Conservation (phyloP, 2,888 invertebrate genomes). For the Oxycera nigricornis region DNA sequence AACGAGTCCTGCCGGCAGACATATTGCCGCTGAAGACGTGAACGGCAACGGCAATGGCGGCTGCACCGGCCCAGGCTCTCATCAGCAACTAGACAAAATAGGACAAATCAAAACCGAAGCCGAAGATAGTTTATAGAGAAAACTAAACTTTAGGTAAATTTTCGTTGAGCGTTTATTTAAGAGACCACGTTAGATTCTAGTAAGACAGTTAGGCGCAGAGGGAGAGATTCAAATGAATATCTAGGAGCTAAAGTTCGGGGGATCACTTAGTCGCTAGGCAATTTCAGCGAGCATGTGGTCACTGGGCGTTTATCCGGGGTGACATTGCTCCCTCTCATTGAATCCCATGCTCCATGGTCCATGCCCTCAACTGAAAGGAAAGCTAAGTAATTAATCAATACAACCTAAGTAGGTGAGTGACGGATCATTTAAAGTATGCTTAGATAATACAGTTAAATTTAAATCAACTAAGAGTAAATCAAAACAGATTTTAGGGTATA, state of each 20-base stretch:
- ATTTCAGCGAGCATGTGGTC: neutral
- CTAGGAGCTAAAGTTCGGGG: neutral
- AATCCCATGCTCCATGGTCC: slow-evolving; percentile 8
- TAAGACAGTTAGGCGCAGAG: neutral
- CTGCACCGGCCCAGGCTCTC: slow-evolving; percentile 48
- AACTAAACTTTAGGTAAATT: slow-evolving; percentile 51
- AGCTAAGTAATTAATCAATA: neutral
- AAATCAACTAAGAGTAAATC: slow-evolving; percentile 34
- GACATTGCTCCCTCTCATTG: neutral
- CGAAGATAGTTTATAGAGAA: slow-evolving; percentile 61
- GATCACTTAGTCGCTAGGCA: neutral
- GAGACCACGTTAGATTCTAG: slow-evolving; percentile 19
- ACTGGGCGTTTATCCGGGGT: neutral
- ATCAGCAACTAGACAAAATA: slow-evolving; percentile 56
- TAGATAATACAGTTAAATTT: slow-evolving; percentile 24
- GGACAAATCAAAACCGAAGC: slow-evolving; percentile 60
- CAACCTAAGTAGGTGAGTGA: slow-evolving; percentile 16
- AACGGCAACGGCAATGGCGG: slow-evolving; percentile 57
- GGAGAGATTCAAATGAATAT: neutral
- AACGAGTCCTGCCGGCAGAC: slow-evolving; percentile 22
- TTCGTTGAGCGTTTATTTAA: slow-evolving; percentile 37
- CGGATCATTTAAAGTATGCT: slow-evolving; percentile 21
- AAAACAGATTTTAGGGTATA: slow-evolving; percentile 47
- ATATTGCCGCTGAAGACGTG: slow-evolving; percentile 52
- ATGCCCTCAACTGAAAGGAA: neutral